Percentiles rank a stretch among this genome's conserved stretches.
These are phyloP conservation scores for Acromyrmex echinatior DNA, from an alignment of 1,140 invertebrate genomes.

Conservation along the genomic window DNA sequence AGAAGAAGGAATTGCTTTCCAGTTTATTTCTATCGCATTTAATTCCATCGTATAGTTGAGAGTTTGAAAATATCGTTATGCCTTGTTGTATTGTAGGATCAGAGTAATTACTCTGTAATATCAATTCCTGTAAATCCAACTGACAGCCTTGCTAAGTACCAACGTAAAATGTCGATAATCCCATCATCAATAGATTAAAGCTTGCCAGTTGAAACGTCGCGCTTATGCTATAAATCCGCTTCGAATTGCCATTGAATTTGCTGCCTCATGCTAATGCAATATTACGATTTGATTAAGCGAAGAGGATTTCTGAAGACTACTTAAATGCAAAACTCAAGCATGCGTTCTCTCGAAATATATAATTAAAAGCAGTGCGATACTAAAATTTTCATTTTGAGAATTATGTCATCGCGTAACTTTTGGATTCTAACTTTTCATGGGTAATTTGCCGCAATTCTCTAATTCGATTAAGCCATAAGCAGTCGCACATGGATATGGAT, in stretches of 20 bases:
- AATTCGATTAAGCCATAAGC: conserved; percentile 21
- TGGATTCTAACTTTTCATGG: conserved; percentile 6
- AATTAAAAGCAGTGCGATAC: conserved; percentile 1
- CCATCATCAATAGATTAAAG: conserved; percentile 61
- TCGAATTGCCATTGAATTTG: conserved; percentile 50
- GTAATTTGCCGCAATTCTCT: background rate
- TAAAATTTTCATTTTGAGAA: background rate
- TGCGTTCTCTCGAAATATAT: background rate
- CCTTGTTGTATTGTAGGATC: background rate
- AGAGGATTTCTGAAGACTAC: conserved; percentile 28
- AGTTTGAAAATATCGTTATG: conserved; percentile 6
- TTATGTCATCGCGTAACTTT: conserved; percentile 1
- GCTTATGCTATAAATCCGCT: conserved; percentile 59
- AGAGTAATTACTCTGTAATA: conserved; percentile 54
- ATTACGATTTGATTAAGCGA: conserved; percentile 59
- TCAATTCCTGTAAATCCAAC: conserved; percentile 46
- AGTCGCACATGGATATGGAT: background rate
- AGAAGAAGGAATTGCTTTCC: background rate
- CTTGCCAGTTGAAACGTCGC: conserved; percentile 49
- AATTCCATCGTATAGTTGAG: background rate
- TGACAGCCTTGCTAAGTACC: conserved; percentile 41
- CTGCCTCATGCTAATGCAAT: conserved; percentile 48
- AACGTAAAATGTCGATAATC: conserved; percentile 61
- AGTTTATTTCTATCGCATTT: background rate
- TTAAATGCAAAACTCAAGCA: conserved; percentile 32